phyloP scores from a whole-genome alignment of 30 jellyfish, hydroid and myxozoan genomes.

The Aurelia aurita region DNA sequence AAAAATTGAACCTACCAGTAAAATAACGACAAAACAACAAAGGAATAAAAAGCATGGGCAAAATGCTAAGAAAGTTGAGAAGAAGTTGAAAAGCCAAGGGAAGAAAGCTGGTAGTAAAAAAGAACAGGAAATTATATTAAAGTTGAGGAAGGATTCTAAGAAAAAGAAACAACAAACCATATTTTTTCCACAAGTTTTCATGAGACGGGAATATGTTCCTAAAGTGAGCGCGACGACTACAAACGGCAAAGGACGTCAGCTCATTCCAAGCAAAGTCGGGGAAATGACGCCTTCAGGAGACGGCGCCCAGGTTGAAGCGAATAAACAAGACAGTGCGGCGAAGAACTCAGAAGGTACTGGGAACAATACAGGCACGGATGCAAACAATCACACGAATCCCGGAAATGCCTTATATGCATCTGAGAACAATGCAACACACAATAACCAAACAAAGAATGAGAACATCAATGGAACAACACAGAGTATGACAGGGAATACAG shows the following conservation, averaged over 20 bases:
- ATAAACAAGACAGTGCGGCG: neutral
- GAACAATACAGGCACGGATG: neutral
- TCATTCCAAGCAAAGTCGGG: constrained; percentile 67
- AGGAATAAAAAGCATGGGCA: neutral
- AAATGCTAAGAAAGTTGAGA: too few relatives aligned
- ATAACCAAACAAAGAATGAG: neutral
- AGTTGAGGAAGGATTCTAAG: constrained; percentile 3
- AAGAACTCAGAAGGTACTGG: constrained; percentile 32
- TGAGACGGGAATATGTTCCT: constrained; percentile 42
- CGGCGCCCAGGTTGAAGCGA: neutral
- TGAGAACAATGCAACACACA: neutral
- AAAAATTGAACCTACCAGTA: neutral
- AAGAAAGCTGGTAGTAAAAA: constrained; percentile 9
- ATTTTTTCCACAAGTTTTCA: constrained; percentile 44
- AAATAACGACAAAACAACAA: neutral
- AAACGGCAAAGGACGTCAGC: constrained; percentile 39
- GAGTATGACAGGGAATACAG: neutral
- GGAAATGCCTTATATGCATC: constrained; percentile 31
- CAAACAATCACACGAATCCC: constrained; percentile 4
- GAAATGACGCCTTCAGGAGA: constrained; percentile 64
- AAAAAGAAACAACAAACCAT: constrained; percentile 14
- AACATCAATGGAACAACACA: neutral
- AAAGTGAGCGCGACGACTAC: neutral
- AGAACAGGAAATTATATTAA: constrained; percentile 4
- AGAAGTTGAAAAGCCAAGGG: neutral